Evolutionary conservation across 2,113 vertebrate genomes (phyloP).

Genomic region (Oophaga pumilio): DNA sequence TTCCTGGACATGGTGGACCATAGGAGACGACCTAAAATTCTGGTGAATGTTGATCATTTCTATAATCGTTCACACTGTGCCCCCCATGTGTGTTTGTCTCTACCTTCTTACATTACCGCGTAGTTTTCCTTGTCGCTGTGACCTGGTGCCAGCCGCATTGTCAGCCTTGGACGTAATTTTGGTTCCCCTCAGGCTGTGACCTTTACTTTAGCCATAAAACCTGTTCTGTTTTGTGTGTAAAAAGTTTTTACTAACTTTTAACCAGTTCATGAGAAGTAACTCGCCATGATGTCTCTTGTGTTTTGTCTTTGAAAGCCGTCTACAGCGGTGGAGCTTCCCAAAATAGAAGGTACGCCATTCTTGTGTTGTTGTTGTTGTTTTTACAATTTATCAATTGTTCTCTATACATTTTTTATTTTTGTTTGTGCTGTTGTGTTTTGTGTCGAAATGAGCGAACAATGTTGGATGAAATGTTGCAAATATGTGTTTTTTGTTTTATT

Average conservation of each 20-base stretch:
- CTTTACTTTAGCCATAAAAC: neutral
- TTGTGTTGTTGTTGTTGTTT: neutral
- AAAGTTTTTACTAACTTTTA: conserved; percentile 1
- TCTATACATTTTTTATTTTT: too few species aligned
- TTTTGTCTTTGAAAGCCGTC: conserved; percentile 71
- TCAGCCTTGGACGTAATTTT: neutral
- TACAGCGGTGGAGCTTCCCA: conserved; percentile 72
- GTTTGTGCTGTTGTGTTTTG: too few species aligned
- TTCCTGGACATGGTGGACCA: conserved; percentile 88
- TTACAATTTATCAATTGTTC: too few species aligned
- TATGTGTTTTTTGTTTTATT: too few species aligned
- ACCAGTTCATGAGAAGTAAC: neutral
- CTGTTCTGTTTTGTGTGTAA: neutral
- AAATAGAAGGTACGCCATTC: conserved; percentile 79
- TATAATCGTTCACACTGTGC: neutral
- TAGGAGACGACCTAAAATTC: conserved; percentile 69
- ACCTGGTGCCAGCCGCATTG: neutral
- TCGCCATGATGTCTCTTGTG: conserved; percentile 53
- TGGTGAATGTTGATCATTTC: conserved; percentile 69
- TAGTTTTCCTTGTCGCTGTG: neutral
- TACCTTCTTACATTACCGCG: neutral
- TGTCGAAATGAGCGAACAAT: too few species aligned
- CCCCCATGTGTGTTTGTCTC: neutral
- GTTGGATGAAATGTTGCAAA: too few species aligned
- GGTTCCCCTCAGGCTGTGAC: neutral